These are phyloP conservation scores for Neelides folsomi DNA, from an alignment of 2,888 invertebrate species.

Conservation along the genomic window DNA sequence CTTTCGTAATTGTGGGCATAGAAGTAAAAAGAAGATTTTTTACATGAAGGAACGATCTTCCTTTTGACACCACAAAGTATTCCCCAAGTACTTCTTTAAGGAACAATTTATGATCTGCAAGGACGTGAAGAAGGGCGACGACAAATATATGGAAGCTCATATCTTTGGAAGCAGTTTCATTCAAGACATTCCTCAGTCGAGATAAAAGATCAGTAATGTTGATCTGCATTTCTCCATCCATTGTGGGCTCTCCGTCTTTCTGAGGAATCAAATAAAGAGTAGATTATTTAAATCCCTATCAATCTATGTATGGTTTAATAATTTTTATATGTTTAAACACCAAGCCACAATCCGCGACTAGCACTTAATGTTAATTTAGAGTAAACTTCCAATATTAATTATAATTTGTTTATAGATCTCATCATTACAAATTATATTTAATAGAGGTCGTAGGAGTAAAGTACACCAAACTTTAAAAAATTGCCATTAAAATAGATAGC, in stretches of 20 bases:
- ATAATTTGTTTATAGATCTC: too few species aligned
- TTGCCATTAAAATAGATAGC: too few species aligned
- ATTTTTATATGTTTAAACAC: neutral
- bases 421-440: too few species aligned
- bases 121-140: conserved; percentile 29
- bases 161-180: conserved; percentile 12
- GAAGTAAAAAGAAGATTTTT: too few species aligned
- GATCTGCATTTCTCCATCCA: conserved; percentile 13
- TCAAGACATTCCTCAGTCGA: conserved; percentile 12
- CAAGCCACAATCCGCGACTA: neutral
- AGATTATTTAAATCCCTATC: neutral
- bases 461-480: too few species aligned
- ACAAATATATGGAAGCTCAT: conserved; percentile 22
- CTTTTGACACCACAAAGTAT: conserved; percentile 19
- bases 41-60: conserved; percentile 17
- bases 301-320: neutral
- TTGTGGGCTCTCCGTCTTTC: conserved; percentile 14
- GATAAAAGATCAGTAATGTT: conserved; percentile 13
- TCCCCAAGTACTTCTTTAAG: conserved; percentile 11
- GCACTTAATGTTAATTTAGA: too few species aligned
- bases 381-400: too few species aligned
- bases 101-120: conserved; percentile 26
- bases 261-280: neutral
- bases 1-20: conserved; percentile 11
- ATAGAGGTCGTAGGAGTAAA: too few species aligned